Evolutionary conservation across 2,797 vertebrate genomes (phyloP).

Genomic region (Philypnodon macrostomus): DNA sequence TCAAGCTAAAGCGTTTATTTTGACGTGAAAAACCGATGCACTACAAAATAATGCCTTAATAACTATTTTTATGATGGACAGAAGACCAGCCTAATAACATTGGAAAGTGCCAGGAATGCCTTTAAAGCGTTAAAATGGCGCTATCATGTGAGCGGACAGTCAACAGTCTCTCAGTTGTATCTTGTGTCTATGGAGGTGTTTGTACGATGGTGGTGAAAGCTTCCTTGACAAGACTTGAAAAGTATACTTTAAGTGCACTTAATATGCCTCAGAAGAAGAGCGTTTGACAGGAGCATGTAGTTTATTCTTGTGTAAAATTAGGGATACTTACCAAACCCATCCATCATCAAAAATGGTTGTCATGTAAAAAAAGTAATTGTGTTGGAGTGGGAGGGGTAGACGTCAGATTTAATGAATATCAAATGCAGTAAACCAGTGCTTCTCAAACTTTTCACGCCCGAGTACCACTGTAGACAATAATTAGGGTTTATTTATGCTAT

Average conservation of each 20-base stretch:
- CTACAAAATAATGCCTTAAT: constrained; percentile 35
- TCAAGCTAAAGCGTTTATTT: not conserved
- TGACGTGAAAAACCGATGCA: constrained; percentile 20
- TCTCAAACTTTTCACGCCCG: too few species aligned
- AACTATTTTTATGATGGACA: constrained; percentile 19
- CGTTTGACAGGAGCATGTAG: constrained; percentile 35
- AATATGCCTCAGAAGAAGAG: constrained; percentile 28
- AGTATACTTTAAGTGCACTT: constrained; percentile 49
- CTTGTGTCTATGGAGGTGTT: constrained; percentile 31
- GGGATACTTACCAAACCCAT: constrained; percentile 18
- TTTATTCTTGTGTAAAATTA: constrained; percentile 35
- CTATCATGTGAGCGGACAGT: constrained; percentile 40
- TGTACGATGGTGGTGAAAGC: constrained; percentile 29
- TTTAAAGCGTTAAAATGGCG: too few species aligned
- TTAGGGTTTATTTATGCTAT: too few species aligned
- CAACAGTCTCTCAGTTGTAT: constrained; percentile 28
- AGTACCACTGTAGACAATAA: too few species aligned
- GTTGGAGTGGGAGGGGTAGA: constrained; percentile 33
- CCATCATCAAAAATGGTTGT: constrained; percentile 34
- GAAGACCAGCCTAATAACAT: constrained; percentile 22
- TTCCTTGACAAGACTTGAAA: constrained; percentile 60
- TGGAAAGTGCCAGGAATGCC: constrained; percentile 29
- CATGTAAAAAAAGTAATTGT: constrained; percentile 15
- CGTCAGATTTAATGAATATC: constrained; percentile 29
- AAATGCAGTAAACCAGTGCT: constrained; percentile 27